Conservation (phyloP, 64 coral and sea anemone genomes). For the Exaiptasia diaphana region DNA sequence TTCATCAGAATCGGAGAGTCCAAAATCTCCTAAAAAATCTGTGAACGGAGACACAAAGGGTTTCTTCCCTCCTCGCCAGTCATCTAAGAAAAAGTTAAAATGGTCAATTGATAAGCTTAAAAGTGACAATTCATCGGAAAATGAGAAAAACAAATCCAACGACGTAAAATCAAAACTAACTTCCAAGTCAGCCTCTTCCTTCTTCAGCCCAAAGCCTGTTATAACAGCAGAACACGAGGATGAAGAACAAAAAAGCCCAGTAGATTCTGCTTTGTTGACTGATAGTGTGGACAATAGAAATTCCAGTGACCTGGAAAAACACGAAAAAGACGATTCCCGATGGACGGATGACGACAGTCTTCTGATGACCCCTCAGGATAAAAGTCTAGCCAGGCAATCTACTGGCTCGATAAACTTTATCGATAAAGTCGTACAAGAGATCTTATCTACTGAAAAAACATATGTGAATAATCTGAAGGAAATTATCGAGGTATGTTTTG, state of each 20-base stretch:
- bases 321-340: neutral
- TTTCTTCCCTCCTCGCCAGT: neutral
- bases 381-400: constrained; percentile 21
- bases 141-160: neutral
- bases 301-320: neutral
- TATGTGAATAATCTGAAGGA: constrained; percentile 86
- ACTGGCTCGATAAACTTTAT: constrained; percentile 58
- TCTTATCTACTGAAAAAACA: constrained; percentile 65
- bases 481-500: constrained; percentile 68
- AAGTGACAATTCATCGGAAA: neutral
- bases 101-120: constrained; percentile 11
- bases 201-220: neutral
- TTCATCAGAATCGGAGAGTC: neutral
- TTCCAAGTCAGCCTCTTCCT: neutral
- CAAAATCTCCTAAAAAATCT: neutral
- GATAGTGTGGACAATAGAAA: neutral
- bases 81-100: constrained; percentile 22
- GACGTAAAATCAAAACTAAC: neutral
- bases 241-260: neutral
- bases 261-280: neutral
- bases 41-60: neutral
- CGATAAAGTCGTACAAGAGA: constrained; percentile 83
- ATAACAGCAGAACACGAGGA: neutral
- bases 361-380: neutral
- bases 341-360: constrained; percentile 32